Conservation (phyloP, 2,113 vertebrate species). For the Antennarius striatus region DNA sequence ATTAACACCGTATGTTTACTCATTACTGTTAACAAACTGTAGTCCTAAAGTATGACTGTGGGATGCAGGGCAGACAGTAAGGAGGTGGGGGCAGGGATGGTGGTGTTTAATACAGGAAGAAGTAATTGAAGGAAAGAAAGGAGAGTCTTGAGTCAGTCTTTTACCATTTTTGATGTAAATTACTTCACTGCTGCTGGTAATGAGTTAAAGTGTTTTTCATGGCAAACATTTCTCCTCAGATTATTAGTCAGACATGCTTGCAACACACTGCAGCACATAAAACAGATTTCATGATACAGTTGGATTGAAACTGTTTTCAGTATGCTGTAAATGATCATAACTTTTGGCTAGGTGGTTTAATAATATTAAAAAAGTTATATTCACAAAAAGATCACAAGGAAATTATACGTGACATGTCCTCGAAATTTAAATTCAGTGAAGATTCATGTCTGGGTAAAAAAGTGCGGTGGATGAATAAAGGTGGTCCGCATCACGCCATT, state of each 20-base stretch:
- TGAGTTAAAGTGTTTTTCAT: neutral
- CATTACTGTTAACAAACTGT: conserved; percentile 28
- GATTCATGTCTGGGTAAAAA: neutral
- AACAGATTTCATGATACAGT: neutral
- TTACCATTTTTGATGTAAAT: neutral
- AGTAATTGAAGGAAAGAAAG: neutral
- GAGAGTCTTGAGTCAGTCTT: neutral
- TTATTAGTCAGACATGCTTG: neutral
- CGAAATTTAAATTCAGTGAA: neutral
- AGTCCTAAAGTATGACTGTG: conserved; percentile 7
- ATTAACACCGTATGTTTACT: conserved; percentile 50
- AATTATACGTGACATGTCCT: neutral
- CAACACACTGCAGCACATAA: neutral
- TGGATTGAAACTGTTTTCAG: neutral
- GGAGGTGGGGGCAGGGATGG: neutral
- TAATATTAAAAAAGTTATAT: neutral
- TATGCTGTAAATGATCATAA: neutral
- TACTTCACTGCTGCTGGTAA: no score
- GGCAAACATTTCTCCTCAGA: neutral
- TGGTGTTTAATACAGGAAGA: conserved; percentile 3
- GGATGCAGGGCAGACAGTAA: conserved; percentile 15
- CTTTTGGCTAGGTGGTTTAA: neutral
- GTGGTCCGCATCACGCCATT: no score
- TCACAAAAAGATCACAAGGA: neutral
- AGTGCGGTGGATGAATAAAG: neutral